Evolutionary conservation across 2,888 invertebrate species (phyloP).

Genomic region (Amaurobius ferox): DNA sequence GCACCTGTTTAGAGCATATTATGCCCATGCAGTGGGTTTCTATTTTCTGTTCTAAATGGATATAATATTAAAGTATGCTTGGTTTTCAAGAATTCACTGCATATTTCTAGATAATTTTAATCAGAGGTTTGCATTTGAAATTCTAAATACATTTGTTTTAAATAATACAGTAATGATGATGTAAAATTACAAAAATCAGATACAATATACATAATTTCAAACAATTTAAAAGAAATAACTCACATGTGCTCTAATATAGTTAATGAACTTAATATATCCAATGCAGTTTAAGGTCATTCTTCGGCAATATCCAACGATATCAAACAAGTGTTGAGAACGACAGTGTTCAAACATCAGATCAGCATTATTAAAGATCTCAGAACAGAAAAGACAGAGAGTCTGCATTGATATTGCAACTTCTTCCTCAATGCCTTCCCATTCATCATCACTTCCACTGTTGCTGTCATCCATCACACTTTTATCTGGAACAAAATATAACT

Average conservation of each 20-base stretch:
- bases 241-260: constrained; percentile 82
- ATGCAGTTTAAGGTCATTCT: constrained; percentile 88
- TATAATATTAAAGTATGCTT: too few species aligned
- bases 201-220: background rate
- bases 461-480: constrained; percentile 22
- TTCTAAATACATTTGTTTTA: too few species aligned
- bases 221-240: background rate
- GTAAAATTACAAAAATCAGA: too few species aligned
- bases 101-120: too few species aligned
- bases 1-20: too few species aligned
- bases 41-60: too few species aligned
- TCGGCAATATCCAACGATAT: constrained; percentile 80
- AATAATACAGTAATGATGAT: too few species aligned
- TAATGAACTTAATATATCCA: constrained; percentile 82
- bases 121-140: too few species aligned
- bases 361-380: constrained; percentile 80
- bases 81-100: too few species aligned
- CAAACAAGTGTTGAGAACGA: constrained; percentile 72
- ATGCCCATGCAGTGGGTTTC: too few species aligned
- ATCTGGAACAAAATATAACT: background rate
- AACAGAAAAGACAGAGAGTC: constrained; percentile 86
- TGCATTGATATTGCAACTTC: constrained; percentile 75
- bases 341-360: constrained; percentile 73
- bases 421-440: constrained; percentile 79
- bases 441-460: constrained; percentile 76